A percentile compares a stretch with the other conserved stretches of the same genome.
Evolutionary conservation across 2,797 vertebrate genomes (phyloP).

Genomic region (Enteromius unitaeniatus): DNA sequence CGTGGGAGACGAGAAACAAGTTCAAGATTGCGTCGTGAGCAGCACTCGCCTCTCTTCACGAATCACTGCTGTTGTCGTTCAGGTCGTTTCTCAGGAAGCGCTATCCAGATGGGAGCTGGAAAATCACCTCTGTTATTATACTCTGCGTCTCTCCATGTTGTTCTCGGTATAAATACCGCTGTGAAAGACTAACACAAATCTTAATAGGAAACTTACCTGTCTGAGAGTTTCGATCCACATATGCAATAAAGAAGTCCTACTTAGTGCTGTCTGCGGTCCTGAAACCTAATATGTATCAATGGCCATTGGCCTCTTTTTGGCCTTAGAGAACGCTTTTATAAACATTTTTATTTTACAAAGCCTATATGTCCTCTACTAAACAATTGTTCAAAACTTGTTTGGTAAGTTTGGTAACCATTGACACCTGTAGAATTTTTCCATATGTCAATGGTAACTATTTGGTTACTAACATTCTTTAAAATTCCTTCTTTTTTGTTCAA

Average conservation of each 20-base stretch:
- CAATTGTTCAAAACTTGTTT: neutral
- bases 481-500: neutral
- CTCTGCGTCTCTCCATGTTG: constrained; percentile 52
- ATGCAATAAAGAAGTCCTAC: constrained; percentile 50
- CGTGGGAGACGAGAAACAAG: constrained; percentile 50
- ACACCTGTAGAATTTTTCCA: neutral
- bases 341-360: neutral
- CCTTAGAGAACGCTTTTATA: neutral
- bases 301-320: constrained; percentile 4
- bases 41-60: constrained; percentile 36
- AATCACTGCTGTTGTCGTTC: constrained; percentile 46
- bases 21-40: constrained; percentile 55
- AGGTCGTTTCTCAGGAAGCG: constrained; percentile 55
- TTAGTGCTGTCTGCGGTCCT: constrained; percentile 48
- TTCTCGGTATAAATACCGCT: constrained; percentile 50
- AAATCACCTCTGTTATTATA: constrained; percentile 59
- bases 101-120: constrained; percentile 45
- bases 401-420: neutral
- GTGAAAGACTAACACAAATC: constrained; percentile 45
- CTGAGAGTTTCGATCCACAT: constrained; percentile 36
- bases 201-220: constrained; percentile 40
- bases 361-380: neutral
- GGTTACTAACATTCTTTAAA: neutral
- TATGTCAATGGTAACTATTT: neutral
- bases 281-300: constrained; percentile 10